Percentiles rank a stretch among this genome's conserved stretches.
phyloP scores from a whole-genome alignment of 1,140 invertebrate genomes.

The Euschistus heros region DNA sequence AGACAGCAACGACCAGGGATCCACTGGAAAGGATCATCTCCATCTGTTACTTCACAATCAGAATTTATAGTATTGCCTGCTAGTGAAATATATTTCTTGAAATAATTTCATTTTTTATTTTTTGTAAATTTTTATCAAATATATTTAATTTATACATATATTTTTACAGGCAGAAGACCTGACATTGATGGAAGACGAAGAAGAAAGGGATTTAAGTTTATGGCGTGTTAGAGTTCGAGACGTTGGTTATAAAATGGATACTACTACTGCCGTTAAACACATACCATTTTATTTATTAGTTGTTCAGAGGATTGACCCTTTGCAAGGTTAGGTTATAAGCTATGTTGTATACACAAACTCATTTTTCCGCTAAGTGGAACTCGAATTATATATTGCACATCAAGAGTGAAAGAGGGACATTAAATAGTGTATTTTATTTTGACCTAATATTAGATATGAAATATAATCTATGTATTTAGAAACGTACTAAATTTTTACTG shows the following conservation, averaged over 20 bases:
- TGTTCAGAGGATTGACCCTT: constrained; percentile 45
- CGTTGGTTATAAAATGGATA: constrained; percentile 41
- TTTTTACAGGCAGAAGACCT: constrained; percentile 22
- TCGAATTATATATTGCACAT: too few relatives aligned
- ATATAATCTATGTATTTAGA: too few relatives aligned
- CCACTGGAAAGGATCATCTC: too few relatives aligned
- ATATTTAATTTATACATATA: neutral
- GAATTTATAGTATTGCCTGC: too few relatives aligned
- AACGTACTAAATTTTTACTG: too few relatives aligned
- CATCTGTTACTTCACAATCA: too few relatives aligned
- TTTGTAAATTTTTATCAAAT: neutral
- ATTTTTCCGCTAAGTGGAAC: too few relatives aligned
- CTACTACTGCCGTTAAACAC: constrained; percentile 34
- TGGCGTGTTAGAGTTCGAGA: constrained; percentile 57
- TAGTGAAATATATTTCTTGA: neutral
- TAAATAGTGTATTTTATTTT: too few relatives aligned
- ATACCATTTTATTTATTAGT: constrained; percentile 48
- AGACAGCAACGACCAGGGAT: too few relatives aligned
- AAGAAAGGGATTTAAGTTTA: constrained; percentile 50
- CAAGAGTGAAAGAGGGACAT: too few relatives aligned
- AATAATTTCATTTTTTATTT: neutral
- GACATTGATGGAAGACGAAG: constrained; percentile 33
- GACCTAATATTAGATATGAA: too few relatives aligned
- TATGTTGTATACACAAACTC: too few relatives aligned
- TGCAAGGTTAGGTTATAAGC: constrained; percentile 20